A percentile compares a stretch with the other conserved stretches of the same genome.
Evolutionary conservation across 2,113 vertebrate genomes (phyloP).

Genomic region (Hydrolagus affinis): DNA sequence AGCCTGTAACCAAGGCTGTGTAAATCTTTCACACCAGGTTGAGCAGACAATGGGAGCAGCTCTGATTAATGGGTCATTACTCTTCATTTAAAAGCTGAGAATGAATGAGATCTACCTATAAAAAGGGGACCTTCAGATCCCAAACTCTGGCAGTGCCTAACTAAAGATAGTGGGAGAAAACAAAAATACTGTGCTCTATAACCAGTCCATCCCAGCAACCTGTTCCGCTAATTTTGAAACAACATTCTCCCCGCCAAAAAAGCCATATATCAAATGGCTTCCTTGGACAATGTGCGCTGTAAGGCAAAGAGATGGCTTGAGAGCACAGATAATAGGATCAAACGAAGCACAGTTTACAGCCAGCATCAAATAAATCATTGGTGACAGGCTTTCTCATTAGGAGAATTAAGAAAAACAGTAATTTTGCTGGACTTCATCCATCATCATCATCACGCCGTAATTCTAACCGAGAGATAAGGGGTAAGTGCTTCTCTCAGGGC

Average conservation of each 20-base stretch:
- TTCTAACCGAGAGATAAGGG: constrained; percentile 29
- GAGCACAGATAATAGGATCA: constrained; percentile 32
- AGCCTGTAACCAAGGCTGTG: constrained; percentile 27
- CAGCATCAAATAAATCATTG: constrained; percentile 30
- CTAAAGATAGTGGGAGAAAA: constrained; percentile 18
- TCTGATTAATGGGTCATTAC: constrained; percentile 29
- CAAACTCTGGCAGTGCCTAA: constrained; percentile 25
- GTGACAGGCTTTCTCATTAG: constrained; percentile 31
- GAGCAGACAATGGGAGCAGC: constrained; percentile 29
- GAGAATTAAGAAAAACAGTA: constrained; percentile 32
- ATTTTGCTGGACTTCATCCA: constrained; percentile 31
- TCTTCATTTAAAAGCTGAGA: constrained; percentile 32
- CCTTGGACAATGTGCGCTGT: constrained; percentile 28
- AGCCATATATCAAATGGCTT: constrained; percentile 27
- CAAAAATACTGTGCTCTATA: constrained; percentile 28
- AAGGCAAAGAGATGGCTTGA: constrained; percentile 32
- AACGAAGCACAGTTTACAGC: constrained; percentile 30
- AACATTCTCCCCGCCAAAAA: constrained; percentile 31
- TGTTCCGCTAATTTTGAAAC: constrained; percentile 29
- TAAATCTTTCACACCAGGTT: constrained; percentile 30
- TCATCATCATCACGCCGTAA: constrained; percentile 24
- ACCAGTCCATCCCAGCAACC: constrained; percentile 29
- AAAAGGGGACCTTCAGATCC: constrained; percentile 25
- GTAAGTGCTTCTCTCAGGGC: constrained; percentile 27
- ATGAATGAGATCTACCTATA: constrained; percentile 28